Base-by-base conservation (phyloP, 2,888 invertebrate species). In the Beris chalybata region DNA sequence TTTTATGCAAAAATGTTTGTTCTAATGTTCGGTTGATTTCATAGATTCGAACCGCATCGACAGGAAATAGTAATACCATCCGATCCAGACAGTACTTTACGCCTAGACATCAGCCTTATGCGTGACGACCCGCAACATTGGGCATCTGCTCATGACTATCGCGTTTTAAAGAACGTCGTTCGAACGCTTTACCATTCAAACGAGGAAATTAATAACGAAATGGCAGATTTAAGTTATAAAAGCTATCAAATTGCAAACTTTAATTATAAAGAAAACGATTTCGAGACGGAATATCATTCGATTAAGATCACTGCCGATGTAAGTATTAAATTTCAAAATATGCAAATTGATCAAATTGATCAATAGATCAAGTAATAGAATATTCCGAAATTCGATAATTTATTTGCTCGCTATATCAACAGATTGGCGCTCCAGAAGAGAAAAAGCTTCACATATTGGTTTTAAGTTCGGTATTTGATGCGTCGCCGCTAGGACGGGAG, bases 401-500 rank as follows among this genome's bases (percentile, higher is more conserved):
- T 38, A 52, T 61, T 30, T 57, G 52, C 38, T 31, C 11, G 15
- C 30, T 47, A 52, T 22, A 38, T 38, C 38, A 38, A 38, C 78
- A 92, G 91, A 83, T 90, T 69, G 91, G 90, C 0, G 83, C 86
- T 1, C 88, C 91, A 0, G 91, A 92, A 74, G 93, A 93, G 76
- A 84, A 83, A 2, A 94, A 95, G 81, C 89, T 92, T 74, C 91
- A 92, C 75, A 85, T 96, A 13, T 89, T 90, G 0, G 78, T 96
- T n/a, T 81, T 93, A 32, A 95, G 95, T 69, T 93, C 93, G 63
- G 78, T 94, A 59, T 92, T 89, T 76, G 89, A 87, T 0, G 87
- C 90, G 0, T 90, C 95, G 75, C 92, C 93, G 0, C 82, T 92
- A 13, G 94, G 95, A 0, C 86, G 95, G 64, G 96, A 97, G 79